Base-by-base conservation (phyloP, 2,113 vertebrate genomes). In the Nothobranchius kuhntae region DNA sequence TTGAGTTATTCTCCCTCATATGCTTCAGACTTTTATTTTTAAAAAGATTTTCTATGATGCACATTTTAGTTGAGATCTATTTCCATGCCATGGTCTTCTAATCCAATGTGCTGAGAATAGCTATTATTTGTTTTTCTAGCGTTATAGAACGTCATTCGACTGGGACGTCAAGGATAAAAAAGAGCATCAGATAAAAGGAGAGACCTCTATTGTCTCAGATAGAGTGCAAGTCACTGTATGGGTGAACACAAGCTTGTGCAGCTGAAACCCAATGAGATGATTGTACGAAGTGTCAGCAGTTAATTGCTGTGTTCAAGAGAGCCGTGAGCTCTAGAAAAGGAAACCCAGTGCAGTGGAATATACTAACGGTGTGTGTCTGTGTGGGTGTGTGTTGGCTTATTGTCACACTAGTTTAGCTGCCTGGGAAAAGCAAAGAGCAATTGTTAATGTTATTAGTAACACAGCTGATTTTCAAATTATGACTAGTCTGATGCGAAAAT, bases 31-130 rank as follows among this genome's bases (percentile, higher is more conserved):
- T 2, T 15, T 21, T 9, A 21, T 8, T 2, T 2, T 45, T 45
- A 1, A 17, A 48, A 52, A 60, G 46, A 62, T 61, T 35, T 24
- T 65, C 78, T 14, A 54, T 26, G 47, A 3, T 53, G 47, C 55
- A 51, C 24, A 53, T 30, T 40, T 7, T 52, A 53, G 8, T 40
- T 68, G n/a, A 62, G 15, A 15, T 53, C 60, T 46, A 66, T 80
- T 65, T 74, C 26, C 61, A 24, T 57, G 64, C 72, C 59, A 21
- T 21, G 5, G 30, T 47, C 50, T 3, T 2, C 15, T 53, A 60
- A 69, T 80, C 67, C 75, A 77, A 60, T 80, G 77, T 66, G 61
- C 80, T 61, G 73, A 78, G 75, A 80, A 83, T 65, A 75, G 15
- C 71, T 55, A 40, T 76, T 60, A 80, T 86, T 68, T 75, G 65